Conservation (phyloP, 2,888 invertebrate genomes). For the Drosophila setosimentum region DNA sequence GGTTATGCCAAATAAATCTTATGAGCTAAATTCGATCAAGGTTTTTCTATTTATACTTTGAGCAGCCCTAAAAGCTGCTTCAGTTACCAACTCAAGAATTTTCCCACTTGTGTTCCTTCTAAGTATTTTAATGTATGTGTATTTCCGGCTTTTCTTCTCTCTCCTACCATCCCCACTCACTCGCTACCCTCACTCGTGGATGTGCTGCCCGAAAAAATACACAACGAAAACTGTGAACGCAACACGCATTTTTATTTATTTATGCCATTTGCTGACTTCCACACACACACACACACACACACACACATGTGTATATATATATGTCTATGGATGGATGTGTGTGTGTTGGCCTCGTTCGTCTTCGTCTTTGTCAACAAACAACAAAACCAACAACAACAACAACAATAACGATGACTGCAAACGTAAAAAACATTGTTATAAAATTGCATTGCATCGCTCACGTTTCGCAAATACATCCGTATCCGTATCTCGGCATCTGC, state of each 20-base stretch:
- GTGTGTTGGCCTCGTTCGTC: slow-evolving; percentile 72
- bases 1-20: slow-evolving; percentile 24
- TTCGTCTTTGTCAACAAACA: slow-evolving; percentile 74
- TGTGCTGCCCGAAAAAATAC: slow-evolving; percentile 39
- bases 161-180: too few species aligned
- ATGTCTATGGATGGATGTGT: slow-evolving; percentile 22
- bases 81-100: slow-evolving; percentile 32
- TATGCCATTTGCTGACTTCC: slow-evolving; percentile 63
- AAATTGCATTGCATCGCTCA: slow-evolving; percentile 81
- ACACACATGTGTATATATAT: slow-evolving; percentile 1
- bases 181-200: slow-evolving; percentile 2
- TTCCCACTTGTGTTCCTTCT: slow-evolving; percentile 55
- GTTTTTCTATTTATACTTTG: slow-evolving; percentile 1
- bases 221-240: slow-evolving; percentile 43
- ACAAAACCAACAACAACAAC: slow-evolving; percentile 49
- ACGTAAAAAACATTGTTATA: slow-evolving; percentile 79
- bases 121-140: slow-evolving; percentile 78
- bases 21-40: background rate
- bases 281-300: slow-evolving; percentile 25
- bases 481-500: slow-evolving; percentile 41
- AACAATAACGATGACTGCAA: slow-evolving; percentile 53
- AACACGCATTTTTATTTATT: slow-evolving; percentile 78
- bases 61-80: slow-evolving; percentile 36
- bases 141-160: slow-evolving; percentile 62
- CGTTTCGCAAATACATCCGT: slow-evolving; percentile 78